Base-by-base conservation (phyloP, 2,113 vertebrate species). In the Nycticryphes semicollaris region DNA sequence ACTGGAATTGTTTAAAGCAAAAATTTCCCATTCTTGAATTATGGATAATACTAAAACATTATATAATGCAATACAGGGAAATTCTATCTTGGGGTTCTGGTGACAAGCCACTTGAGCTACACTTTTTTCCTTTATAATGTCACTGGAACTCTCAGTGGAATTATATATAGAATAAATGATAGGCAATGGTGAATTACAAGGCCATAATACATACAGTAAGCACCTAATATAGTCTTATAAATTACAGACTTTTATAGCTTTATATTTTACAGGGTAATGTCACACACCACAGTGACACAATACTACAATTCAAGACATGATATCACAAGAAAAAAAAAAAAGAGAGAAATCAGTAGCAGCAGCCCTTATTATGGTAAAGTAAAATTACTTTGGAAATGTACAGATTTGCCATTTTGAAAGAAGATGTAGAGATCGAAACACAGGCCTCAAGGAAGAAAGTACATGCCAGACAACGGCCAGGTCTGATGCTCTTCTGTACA, bases 161-260 rank as follows among this genome's bases (percentile, higher is more conserved):
- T 98, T 98, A 97, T 97, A 97, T 96, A 97, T 97, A 98, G 97
- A 98, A 98, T 97, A 98, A 98, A 98, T 98, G 97, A 97, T 97
- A 97, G 98, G 97, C 94, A 95, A 96, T 77, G 91, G 96, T 94
- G 97, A 98, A 98, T 98, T 98, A 98, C 96, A 97, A 97, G 97
- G 96, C 98, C 96, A 96, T 98, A 97, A 98, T 97, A 97, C 93
- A 98, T 98, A 96, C 89, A 94, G 84, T 98, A 98, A 98, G 98
- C 98, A 98, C 96, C 96, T 98, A 98, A 98, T 96, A 98, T 82
- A 97, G 97, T 96, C 96, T 97, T 98, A 98, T 97, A 98, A 98
- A 98, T 98, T 98, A 98, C 81, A 96, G 95, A 95, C 91, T 97
- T 98, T 98, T 98, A 98, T 96, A 94, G 96, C 78, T 94, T 98